Percentiles rank a stretch among this genome's conserved stretches.
Evolutionary conservation across 1,140 invertebrate species (phyloP).

Genomic region (Drosophila pruinosa): DNA sequence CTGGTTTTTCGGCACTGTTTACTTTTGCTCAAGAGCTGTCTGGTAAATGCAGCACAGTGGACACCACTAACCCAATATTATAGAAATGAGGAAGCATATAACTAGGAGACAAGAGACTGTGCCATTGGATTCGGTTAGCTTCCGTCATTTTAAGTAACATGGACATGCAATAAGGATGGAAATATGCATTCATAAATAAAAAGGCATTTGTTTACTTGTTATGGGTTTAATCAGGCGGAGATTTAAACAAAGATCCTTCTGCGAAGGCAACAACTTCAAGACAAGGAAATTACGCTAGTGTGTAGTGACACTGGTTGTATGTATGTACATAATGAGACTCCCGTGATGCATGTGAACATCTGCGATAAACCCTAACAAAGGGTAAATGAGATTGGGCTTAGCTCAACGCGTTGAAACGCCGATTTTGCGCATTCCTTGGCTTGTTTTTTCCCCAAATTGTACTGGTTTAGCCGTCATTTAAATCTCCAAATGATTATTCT

Average conservation of each 20-base stretch:
- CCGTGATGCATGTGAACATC: no score
- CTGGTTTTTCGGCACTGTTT: conserved; percentile 27
- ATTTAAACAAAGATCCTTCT: conserved; percentile 72
- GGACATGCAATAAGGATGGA: conserved; percentile 33
- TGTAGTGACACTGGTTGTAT: conserved; percentile 18
- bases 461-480: conserved; percentile 46
- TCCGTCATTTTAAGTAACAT: conserved; percentile 56
- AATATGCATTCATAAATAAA: not conserved
- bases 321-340: no score
- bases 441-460: conserved; percentile 11
- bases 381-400: no score
- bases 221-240: conserved; percentile 73
- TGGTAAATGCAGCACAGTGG: conserved; percentile 11
- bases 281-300: conserved; percentile 10
- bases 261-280: conserved; percentile 46
- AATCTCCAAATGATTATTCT: conserved; percentile 75
- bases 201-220: conserved; percentile 54
- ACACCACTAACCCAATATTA: conserved; percentile 56
- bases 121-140: conserved; percentile 20
- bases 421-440: conserved; percentile 27
- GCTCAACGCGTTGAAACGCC: not conserved
- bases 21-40: conserved; percentile 7
- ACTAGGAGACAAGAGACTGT: not conserved
- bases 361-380: no score
- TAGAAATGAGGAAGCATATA: conserved; percentile 61